Evolutionary conservation across 2,113 vertebrate genomes (phyloP).

Genomic region (Meles meles): DNA sequence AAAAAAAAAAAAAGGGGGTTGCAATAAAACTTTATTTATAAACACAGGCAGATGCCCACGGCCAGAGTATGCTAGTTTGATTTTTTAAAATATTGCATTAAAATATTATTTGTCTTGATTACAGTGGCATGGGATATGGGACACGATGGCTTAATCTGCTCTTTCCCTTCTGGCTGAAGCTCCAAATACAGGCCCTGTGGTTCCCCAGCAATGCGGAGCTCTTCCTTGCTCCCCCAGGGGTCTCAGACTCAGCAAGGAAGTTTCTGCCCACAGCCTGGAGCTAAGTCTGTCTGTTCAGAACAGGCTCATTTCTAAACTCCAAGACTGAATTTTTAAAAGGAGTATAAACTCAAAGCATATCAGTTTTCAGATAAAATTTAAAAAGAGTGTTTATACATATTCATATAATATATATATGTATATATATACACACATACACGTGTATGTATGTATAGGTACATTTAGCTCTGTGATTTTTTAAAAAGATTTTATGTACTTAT

Average conservation of each 20-base stretch:
- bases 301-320: not conserved
- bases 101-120: not conserved
- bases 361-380: not conserved
- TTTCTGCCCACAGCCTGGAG: not conserved
- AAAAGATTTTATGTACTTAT: not conserved
- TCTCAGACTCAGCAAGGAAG: not conserved
- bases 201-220: rapidly evolving
- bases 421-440: not conserved
- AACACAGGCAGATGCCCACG: too few relatives aligned
- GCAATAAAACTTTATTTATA: too few relatives aligned
- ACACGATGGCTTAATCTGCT: not conserved
- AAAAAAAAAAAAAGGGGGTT: too few relatives aligned
- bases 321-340: not conserved
- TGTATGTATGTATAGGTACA: rapidly evolving
- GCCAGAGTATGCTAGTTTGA: too few relatives aligned
- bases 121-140: not conserved
- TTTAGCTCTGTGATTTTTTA: not conserved
- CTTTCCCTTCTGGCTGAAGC: too few relatives aligned
- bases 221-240: not conserved
- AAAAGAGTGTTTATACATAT: not conserved
- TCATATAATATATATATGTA: not conserved
- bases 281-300: not conserved
- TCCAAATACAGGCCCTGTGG: not conserved
- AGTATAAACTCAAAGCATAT: not conserved
- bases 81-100: not conserved